A percentile compares a stretch with the other conserved stretches of the same genome.
Evolutionary conservation across 2,888 invertebrate species (phyloP).

Genomic region (Drosophila mimetica): DNA sequence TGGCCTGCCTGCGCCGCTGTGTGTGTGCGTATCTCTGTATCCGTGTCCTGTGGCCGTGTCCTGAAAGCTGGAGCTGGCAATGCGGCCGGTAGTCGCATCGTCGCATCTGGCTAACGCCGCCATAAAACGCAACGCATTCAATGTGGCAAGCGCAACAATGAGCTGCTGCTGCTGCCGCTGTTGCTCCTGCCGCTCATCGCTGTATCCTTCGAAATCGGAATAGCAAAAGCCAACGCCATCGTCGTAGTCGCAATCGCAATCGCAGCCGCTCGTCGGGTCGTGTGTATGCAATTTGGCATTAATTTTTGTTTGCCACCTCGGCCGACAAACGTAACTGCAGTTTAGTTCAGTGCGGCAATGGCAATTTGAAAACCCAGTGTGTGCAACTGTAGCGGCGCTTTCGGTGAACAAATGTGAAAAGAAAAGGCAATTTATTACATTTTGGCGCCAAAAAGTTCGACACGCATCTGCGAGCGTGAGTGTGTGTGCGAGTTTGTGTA

Average conservation of each 20-base stretch:
- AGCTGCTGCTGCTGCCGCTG: constrained; percentile 60
- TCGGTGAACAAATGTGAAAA: constrained; percentile 40
- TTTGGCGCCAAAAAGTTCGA: constrained; percentile 69
- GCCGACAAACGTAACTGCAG: constrained; percentile 69
- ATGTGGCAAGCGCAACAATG: constrained; percentile 81
- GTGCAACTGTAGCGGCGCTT: background rate
- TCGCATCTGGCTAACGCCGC: constrained; percentile 78
- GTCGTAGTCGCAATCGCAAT: constrained; percentile 8
- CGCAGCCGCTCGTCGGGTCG: constrained; percentile 53
- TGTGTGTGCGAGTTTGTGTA: constrained; percentile 47
- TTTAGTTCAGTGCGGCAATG: constrained; percentile 60
- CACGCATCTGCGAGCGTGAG: constrained; percentile 26
- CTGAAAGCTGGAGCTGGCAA: constrained; percentile 63
- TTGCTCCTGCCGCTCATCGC: constrained; percentile 31
- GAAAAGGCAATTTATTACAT: constrained; percentile 44
- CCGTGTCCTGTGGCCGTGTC: constrained; percentile 30
- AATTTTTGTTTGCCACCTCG: constrained; percentile 71
- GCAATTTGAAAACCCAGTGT: constrained; percentile 1
- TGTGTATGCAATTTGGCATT: constrained; percentile 78
- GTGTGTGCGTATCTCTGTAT: constrained; percentile 14
- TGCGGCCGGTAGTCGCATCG: constrained; percentile 81
- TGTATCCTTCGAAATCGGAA: constrained; percentile 10
- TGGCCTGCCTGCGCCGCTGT: too few relatives aligned
- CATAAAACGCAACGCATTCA: constrained; percentile 80
- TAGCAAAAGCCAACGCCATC: constrained; percentile 3